Evolutionary conservation across 30 jellyfish, hydroid and myxozoan species (phyloP), one percentile per base, ranked within the genome.

Genomic region (Hydra vulgaris): DNA sequence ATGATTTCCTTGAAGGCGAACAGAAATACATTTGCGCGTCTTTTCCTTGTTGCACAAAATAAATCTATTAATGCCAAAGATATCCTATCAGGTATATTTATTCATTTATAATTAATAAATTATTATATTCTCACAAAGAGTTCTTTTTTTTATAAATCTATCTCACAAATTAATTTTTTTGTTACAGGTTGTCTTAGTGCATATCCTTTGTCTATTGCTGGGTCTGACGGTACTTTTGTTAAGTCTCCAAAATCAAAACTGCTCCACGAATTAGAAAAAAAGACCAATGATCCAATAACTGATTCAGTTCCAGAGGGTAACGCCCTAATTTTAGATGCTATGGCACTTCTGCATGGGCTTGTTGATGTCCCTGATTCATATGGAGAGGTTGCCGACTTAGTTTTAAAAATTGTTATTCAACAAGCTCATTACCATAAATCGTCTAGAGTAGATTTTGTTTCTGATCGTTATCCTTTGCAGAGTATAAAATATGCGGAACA

Each of bases 401-500:
- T 55, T 18, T 54, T 78, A 18, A 78, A 55, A 26, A 78, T 18
- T 27, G 15, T 78, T 17, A 20, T 78, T 17, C 16, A 71, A 17
- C 24, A 17, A 19, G 84, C 71, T 55, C 17, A 53, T 17, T 19
- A 78, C 21, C 21, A 16, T 25, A 54, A 0, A n/a, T 17, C 84
- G 94, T 81, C 66, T 70, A 84, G 17, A 84, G 82, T 81, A 81
- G 89, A n/a, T 56, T 15, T 56, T n/a, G 18, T 69, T 87, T 78
- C n/a, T n/a, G n/a, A n/a, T n/a, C n/a, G n/a, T n/a, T n/a, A n/a
- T n/a, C n/a, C n/a, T n/a, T n/a, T n/a, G 55, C 95, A 88, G 25
- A 81, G 95, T 74, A 87, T 87, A 19, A 19, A 82, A 52, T 17
- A 82, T 74, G 85, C 81, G 17, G 94, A 87, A 68, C 55, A 88